These are phyloP conservation scores for Agrenia bidenticulata DNA, from an alignment of 2,888 invertebrate genomes.

Conservation along the genomic window DNA sequence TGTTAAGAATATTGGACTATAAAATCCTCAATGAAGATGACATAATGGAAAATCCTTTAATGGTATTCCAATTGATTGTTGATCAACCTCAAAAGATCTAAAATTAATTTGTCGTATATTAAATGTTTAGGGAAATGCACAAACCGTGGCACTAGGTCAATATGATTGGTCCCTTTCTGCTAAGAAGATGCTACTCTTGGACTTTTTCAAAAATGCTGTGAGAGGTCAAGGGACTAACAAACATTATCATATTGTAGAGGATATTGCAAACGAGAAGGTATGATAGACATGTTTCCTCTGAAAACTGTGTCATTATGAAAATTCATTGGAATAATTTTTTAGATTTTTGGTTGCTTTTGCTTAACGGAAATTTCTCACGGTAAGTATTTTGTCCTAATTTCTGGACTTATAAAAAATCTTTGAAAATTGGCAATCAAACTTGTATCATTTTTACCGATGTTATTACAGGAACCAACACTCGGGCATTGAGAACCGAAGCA, in stretches of 20 bases:
- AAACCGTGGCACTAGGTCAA: conserved; percentile 49
- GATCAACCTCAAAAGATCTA: not conserved
- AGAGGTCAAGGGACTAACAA: conserved; percentile 56
- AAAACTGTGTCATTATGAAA: not conserved
- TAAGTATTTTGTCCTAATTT: no score
- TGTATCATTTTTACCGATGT: no score
- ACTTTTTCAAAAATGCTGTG: conserved; percentile 56
- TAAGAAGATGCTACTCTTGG: conserved; percentile 48
- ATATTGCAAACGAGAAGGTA: conserved; percentile 56
- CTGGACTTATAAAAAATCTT: no score
- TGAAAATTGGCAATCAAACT: no score
- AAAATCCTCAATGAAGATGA: conserved; percentile 60
- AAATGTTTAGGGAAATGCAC: conserved; percentile 31
- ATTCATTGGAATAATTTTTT: not conserved
- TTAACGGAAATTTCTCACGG: conserved; percentile 86
- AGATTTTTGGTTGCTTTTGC: conserved; percentile 47
- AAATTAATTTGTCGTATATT: not conserved
- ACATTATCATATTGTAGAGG: conserved; percentile 55
- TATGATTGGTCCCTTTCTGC: conserved; percentile 52
- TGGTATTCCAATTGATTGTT: conserved; percentile 26
- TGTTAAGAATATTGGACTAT: conserved; percentile 67
- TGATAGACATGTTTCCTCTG: conserved; percentile 53
- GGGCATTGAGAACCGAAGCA: conserved; percentile 81
- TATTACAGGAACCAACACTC: conserved; percentile 74
- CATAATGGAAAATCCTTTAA: conserved; percentile 40